These are phyloP conservation scores for Bolborhynchus lineola DNA, from an alignment of 2,113 vertebrate genomes.

Conservation along the genomic window DNA sequence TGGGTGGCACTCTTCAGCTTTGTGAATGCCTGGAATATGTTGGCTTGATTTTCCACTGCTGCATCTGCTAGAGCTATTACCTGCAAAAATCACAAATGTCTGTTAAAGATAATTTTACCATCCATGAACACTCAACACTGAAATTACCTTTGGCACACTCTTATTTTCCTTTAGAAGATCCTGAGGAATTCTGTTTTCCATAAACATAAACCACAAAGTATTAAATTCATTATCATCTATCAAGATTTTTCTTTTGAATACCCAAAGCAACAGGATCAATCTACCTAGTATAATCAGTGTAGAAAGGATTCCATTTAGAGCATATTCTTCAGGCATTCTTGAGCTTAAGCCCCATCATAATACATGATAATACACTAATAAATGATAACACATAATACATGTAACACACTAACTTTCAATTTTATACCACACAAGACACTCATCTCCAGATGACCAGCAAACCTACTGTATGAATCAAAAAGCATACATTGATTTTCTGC, in stretches of 20 bases:
- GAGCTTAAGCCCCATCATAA: neutral
- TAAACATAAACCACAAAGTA: conserved; percentile 43
- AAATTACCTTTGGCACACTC: conserved; percentile 42
- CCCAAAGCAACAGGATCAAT: conserved; percentile 6
- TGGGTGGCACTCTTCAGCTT: conserved; percentile 86
- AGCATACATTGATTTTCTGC: neutral
- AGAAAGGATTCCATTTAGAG: neutral
- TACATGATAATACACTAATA: neutral
- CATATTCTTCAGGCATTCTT: neutral
- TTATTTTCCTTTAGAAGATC: conserved; percentile 56
- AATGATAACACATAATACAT: neutral
- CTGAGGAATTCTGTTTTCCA: conserved; percentile 58
- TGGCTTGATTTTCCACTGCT: conserved; percentile 83
- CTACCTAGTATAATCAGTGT: neutral
- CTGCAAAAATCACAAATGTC: conserved; percentile 73
- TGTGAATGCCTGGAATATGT: conserved; percentile 81
- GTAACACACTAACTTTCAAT: neutral
- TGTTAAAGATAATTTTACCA: conserved; percentile 58
- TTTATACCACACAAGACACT: neutral
- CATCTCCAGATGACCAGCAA: neutral
- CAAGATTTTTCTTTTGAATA: conserved; percentile 23
- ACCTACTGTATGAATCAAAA: neutral
- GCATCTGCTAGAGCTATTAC: conserved; percentile 91
- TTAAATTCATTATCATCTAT: conserved; percentile 40
- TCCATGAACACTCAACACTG: neutral